phyloP scores from a whole-genome alignment of 2,888 invertebrate genomes.

The Xestia sexstrigata region DNA sequence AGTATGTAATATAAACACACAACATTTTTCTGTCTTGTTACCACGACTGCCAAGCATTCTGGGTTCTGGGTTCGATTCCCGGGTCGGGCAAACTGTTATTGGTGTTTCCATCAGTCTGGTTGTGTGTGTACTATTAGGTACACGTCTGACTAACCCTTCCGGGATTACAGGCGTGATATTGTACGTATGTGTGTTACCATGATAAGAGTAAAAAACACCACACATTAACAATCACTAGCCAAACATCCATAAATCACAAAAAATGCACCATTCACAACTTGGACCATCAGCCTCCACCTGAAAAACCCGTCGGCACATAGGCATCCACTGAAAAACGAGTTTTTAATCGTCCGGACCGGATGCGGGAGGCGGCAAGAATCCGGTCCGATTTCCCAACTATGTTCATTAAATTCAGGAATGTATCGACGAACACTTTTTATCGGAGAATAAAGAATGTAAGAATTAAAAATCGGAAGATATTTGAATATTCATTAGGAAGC shows the following conservation, averaged over 20 bases:
- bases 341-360: constrained; percentile 36
- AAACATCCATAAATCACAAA: constrained; percentile 1
- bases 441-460: constrained; percentile 33
- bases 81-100: too few relatives aligned
- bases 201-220: too few relatives aligned
- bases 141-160: too few relatives aligned
- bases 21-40: neutral
- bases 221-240: neutral
- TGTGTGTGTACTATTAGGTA: too few relatives aligned
- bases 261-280: neutral
- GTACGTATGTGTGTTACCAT: too few relatives aligned
- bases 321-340: constrained; percentile 25
- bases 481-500: constrained; percentile 35
- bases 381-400: constrained; percentile 46
- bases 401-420: constrained; percentile 61
- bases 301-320: constrained; percentile 7
- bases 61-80: too few relatives aligned
- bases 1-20: neutral
- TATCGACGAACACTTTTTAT: constrained; percentile 32
- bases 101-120: too few relatives aligned
- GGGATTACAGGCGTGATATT: too few relatives aligned
- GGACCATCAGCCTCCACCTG: constrained; percentile 1
- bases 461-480: constrained; percentile 36
- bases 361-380: constrained; percentile 27
- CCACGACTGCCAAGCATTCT: too few relatives aligned